phyloP scores from a whole-genome alignment of 2,797 vertebrate species.

The Sebastes aleutianus region DNA sequence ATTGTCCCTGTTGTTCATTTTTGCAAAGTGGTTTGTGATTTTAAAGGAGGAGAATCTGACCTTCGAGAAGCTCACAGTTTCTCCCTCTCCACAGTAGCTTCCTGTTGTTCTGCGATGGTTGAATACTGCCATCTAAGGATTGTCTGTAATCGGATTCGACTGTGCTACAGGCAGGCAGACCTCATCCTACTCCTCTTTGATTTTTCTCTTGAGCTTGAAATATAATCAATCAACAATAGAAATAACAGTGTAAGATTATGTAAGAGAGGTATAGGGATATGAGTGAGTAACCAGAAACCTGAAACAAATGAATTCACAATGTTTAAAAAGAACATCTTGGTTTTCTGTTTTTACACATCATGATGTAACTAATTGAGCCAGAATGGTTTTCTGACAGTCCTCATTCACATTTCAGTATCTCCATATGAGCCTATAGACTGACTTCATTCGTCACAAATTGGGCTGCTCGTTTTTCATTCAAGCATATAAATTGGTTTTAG shows the following conservation, averaged over 20 bases:
- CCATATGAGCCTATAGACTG: neutral
- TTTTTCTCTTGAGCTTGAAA: neutral
- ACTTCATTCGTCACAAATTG: neutral
- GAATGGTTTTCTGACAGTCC: neutral
- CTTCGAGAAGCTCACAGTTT: slow-evolving; percentile 19
- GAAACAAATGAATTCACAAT: neutral
- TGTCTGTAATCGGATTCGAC: slow-evolving; percentile 50
- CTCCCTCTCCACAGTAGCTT: neutral
- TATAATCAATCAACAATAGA: neutral
- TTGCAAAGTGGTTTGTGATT: slow-evolving; percentile 25
- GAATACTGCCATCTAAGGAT: slow-evolving; percentile 78
- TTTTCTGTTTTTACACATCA: neutral
- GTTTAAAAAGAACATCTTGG: neutral
- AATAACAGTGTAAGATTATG: slow-evolving; percentile 5
- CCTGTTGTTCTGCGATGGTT: slow-evolving; percentile 62
- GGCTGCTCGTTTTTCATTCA: slow-evolving; percentile 5
- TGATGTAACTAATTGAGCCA: neutral
- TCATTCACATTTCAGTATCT: neutral
- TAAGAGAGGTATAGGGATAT: neutral
- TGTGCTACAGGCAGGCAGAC: slow-evolving; percentile 32
- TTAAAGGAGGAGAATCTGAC: slow-evolving; percentile 39
- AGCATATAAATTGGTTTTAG: neutral
- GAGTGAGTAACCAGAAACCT: neutral
- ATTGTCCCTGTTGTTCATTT: slow-evolving; percentile 26
- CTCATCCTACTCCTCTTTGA: slow-evolving; percentile 12